Evolutionary conservation across 1,140 invertebrate species (phyloP).

Genomic region (Neoseiulus cucumeris): DNA sequence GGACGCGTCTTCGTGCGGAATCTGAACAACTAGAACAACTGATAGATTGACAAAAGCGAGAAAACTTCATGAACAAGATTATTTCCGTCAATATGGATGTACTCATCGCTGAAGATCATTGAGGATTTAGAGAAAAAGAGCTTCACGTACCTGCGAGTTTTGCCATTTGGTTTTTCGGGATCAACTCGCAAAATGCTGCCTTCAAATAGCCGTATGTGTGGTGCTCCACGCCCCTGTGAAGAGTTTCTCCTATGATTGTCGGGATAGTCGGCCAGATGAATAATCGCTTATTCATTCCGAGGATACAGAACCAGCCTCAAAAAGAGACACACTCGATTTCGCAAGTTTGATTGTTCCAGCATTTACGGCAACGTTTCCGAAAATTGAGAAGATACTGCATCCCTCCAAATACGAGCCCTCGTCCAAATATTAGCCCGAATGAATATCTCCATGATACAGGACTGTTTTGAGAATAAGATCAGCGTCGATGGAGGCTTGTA

Average conservation of each 20-base stretch:
- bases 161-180: conserved; percentile 27
- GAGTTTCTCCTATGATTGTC: background rate
- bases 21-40: background rate
- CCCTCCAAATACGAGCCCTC: too few relatives aligned
- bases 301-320: too few relatives aligned
- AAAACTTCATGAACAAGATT: background rate
- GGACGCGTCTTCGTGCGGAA: background rate
- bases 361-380: too few relatives aligned
- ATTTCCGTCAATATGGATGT: background rate
- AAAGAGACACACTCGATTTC: too few relatives aligned
- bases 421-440: too few relatives aligned
- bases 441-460: too few relatives aligned
- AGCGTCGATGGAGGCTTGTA: too few relatives aligned
- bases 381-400: too few relatives aligned
- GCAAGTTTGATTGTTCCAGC: too few relatives aligned
- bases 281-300: conserved; percentile 9
- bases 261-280: background rate
- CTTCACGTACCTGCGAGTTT: conserved; percentile 27
- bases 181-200: conserved; percentile 33
- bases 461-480: too few relatives aligned
- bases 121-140: background rate
- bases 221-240: conserved; percentile 29
- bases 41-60: background rate
- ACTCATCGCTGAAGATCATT: background rate
- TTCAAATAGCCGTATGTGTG: conserved; percentile 31